Evolutionary conservation across 2,113 vertebrate genomes (phyloP).

Genomic region (Nanorana parkeri): DNA sequence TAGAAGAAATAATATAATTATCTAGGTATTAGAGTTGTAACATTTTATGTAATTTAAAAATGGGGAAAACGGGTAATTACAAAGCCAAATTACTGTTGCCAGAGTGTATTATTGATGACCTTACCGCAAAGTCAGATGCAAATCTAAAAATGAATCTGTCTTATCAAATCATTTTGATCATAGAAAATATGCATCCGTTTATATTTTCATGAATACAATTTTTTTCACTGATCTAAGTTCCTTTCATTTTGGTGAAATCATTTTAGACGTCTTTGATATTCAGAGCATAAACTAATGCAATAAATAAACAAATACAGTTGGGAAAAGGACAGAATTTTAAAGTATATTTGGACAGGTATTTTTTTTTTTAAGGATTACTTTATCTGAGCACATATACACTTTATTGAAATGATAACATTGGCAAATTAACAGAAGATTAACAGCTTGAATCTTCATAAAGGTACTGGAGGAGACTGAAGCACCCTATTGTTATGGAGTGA

Average conservation of each 20-base stretch:
- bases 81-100: neutral
- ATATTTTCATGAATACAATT: neutral
- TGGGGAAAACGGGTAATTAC: neutral
- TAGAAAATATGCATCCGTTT: neutral
- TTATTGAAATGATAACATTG: too few species aligned
- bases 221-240: neutral
- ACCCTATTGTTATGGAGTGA: too few species aligned
- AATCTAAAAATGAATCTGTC: slow-evolving; percentile 3
- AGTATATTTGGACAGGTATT: too few species aligned
- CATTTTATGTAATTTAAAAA: too few species aligned
- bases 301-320: neutral
- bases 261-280: neutral
- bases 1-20: neutral
- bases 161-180: neutral
- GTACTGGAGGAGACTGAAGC: too few species aligned
- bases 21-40: too few species aligned
- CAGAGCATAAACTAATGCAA: neutral
- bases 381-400: too few species aligned
- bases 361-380: too few species aligned
- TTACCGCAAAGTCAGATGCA: neutral
- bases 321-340: too few species aligned
- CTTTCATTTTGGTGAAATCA: neutral
- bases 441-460: too few species aligned
- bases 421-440: too few species aligned
- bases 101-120: neutral